These are phyloP conservation scores for Danionella dracula DNA, from an alignment of 2,797 vertebrate species.

Conservation along the genomic window DNA sequence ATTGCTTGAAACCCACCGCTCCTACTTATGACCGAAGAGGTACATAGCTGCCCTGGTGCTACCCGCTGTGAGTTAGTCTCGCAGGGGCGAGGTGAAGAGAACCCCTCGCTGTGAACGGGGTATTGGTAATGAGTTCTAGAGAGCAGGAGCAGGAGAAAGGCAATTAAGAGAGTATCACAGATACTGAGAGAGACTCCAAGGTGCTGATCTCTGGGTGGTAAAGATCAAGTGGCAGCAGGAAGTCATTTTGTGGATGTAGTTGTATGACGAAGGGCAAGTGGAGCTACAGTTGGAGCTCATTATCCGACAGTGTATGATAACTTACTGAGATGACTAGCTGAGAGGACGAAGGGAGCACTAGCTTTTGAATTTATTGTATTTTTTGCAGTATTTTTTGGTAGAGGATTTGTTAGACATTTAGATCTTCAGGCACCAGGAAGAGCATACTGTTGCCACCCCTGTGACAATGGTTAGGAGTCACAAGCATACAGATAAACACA, in stretches of 20 bases:
- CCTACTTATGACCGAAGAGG: constrained; percentile 33
- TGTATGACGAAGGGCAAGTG: constrained; percentile 25
- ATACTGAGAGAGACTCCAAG: constrained; percentile 35
- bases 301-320: constrained; percentile 35
- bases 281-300: constrained; percentile 33
- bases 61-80: constrained; percentile 43
- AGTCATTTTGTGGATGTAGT: constrained; percentile 46
- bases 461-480: no score
- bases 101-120: constrained; percentile 37
- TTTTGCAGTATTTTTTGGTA: constrained; percentile 1
- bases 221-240: constrained; percentile 45
- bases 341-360: constrained; percentile 11
- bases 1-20: neutral
- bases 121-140: constrained; percentile 44
- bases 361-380: neutral
- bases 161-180: constrained; percentile 45
- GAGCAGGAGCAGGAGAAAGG: constrained; percentile 17
- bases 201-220: constrained; percentile 36
- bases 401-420: constrained; percentile 2
- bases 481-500: no score
- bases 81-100: constrained; percentile 32
- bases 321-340: constrained; percentile 5
- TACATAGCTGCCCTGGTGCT: constrained; percentile 32
- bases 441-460: no score
- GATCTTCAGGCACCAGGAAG: neutral